These are phyloP conservation scores for Myotis lucifugus DNA, from an alignment of 2,113 vertebrate genomes.

Conservation along the genomic window DNA sequence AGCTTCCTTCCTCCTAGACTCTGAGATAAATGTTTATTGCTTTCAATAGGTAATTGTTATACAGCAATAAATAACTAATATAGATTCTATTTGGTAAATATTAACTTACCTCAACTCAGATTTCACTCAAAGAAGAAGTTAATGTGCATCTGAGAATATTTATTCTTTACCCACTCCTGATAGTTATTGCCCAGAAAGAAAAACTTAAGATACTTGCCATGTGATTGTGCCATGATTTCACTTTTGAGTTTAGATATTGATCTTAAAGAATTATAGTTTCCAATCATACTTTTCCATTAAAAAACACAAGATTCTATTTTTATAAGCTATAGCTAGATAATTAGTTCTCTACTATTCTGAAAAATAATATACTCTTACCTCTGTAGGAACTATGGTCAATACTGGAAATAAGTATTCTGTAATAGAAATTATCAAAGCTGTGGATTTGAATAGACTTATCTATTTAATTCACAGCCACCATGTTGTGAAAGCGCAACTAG, in stretches of 20 bases:
- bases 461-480: neutral
- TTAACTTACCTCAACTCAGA: neutral
- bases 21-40: neutral
- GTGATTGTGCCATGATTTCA: conserved; percentile 36
- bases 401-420: neutral
- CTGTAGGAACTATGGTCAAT: neutral
- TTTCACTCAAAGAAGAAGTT: conserved; percentile 44
- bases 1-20: neutral
- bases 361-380: conserved; percentile 17
- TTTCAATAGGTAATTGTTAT: neutral
- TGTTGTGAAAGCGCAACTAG: neutral
- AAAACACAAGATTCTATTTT: conserved; percentile 17
- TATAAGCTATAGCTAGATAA: neutral
- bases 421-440: neutral
- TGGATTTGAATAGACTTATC: neutral
- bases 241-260: conserved; percentile 59
- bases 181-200: conserved; percentile 29
- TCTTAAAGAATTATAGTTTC: conserved; percentile 43
- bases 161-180: neutral
- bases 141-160: neutral
- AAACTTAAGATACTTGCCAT: conserved; percentile 38
- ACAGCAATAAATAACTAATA: conserved; percentile 22
- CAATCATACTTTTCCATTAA: conserved; percentile 22
- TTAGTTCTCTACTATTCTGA: conserved; percentile 18
- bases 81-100: neutral